These are phyloP conservation scores for Apamea monoglypha DNA, from an alignment of 2,888 invertebrate species.

Conservation along the genomic window DNA sequence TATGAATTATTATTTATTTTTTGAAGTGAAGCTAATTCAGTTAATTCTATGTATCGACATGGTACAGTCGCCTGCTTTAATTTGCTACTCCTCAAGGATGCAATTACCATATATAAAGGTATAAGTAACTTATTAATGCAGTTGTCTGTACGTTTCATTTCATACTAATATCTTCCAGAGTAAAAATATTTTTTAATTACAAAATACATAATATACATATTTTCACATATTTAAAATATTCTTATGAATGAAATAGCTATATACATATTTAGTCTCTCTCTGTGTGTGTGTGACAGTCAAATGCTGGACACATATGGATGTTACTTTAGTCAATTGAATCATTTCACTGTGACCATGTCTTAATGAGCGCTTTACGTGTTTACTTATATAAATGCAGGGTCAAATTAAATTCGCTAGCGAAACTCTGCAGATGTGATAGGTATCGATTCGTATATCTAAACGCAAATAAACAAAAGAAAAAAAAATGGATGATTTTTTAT, in stretches of 20 bases:
- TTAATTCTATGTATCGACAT: not conserved
- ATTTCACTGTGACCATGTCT: conserved; percentile 59
- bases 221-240: not conserved
- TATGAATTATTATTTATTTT: not conserved
- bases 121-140: conserved; percentile 13
- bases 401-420: not conserved
- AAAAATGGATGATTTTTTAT: too few species aligned
- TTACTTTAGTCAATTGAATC: conserved; percentile 56
- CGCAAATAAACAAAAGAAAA: not conserved
- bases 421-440: not conserved
- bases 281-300: conserved; percentile 17
- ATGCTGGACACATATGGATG: conserved; percentile 37
- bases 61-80: conserved; percentile 14
- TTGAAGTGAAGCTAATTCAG: not conserved
- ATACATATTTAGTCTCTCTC: conserved; percentile 22
- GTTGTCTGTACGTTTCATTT: not conserved
- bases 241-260: conserved; percentile 19
- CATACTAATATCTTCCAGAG: conserved; percentile 3
- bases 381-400: conserved; percentile 33
- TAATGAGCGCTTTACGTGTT: conserved; percentile 64
- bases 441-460: not conserved
- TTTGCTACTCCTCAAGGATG: not conserved
- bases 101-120: not conserved
- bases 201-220: too few species aligned
- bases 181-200: too few species aligned